phyloP scores from a whole-genome alignment of 2,797 vertebrate species.

The Alectoris magna region DNA sequence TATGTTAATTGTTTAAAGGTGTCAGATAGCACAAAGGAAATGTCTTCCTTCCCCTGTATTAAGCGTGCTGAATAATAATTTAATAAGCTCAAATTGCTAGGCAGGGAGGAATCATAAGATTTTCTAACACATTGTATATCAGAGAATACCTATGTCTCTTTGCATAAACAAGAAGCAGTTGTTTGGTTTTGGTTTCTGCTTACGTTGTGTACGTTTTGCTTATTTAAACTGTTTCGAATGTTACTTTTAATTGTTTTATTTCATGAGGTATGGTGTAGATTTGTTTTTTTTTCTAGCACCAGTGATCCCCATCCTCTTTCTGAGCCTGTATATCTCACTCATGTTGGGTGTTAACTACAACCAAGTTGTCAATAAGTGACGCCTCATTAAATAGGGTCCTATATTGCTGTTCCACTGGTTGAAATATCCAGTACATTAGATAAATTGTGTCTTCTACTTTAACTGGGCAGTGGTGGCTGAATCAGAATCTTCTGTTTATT shows the following conservation, averaged over 20 bases:
- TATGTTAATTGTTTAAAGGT: neutral
- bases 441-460: neutral
- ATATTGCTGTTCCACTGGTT: neutral
- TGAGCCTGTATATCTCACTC: neutral
- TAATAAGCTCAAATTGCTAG: neutral
- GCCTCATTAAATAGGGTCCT: neutral
- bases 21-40: neutral
- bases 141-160: neutral
- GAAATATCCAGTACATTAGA: neutral
- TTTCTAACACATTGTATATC: neutral
- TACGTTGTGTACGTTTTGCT: fast-evolving
- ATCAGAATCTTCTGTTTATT: neutral
- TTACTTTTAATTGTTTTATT: neutral
- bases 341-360: neutral
- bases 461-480: neutral
- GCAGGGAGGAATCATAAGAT: neutral
- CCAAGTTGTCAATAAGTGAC: neutral
- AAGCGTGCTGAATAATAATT: neutral
- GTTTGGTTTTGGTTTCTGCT: neutral
- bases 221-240: neutral
- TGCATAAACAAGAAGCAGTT: neutral
- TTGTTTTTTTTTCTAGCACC: neutral
- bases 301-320: neutral
- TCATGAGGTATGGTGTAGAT: neutral
- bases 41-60: neutral